Percentiles rank a stretch among this genome's conserved stretches.
Conservation (phyloP, 2,888 invertebrate genomes). For the Julus scandinavius region DNA sequence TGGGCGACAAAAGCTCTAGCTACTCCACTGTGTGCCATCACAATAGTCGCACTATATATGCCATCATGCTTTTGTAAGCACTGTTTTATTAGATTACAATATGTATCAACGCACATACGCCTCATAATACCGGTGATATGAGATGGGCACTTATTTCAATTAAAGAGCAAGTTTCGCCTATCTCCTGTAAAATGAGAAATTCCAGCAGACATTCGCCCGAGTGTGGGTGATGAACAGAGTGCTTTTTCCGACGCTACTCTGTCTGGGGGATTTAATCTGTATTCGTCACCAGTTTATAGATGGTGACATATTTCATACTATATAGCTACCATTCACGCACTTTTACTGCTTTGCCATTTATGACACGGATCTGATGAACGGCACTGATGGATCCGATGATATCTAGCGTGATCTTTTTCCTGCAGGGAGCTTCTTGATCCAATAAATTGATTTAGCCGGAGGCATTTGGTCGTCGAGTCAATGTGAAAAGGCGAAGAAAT, state of each 20-base stretch:
- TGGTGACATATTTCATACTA: slow-evolving; percentile 28
- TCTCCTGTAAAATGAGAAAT: slow-evolving; percentile 30
- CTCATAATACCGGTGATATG: neutral
- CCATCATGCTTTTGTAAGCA: neutral
- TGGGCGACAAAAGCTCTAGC: no score
- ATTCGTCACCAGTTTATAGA: slow-evolving; percentile 26
- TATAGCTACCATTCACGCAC: neutral
- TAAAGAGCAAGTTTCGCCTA: neutral
- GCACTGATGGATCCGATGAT: neutral
- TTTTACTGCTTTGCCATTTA: slow-evolving; percentile 2
- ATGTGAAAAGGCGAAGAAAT: neutral
- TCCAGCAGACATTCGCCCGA: neutral
- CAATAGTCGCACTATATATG: neutral
- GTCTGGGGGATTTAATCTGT: slow-evolving; percentile 42
- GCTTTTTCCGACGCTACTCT: neutral
- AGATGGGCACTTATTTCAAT: neutral
- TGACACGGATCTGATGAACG: slow-evolving; percentile 23
- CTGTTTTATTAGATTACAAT: neutral
- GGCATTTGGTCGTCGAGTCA: neutral
- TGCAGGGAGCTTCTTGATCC: slow-evolving; percentile 8
- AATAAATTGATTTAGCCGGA: slow-evolving; percentile 26
- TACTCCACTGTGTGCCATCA: no score
- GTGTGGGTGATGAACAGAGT: neutral
- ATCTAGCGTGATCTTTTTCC: neutral
- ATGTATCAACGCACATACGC: neutral